A percentile compares a stretch with the other conserved stretches of the same genome.
Conservation (phyloP, 2,797 vertebrate species). For the Chaetodon trifasciatus region DNA sequence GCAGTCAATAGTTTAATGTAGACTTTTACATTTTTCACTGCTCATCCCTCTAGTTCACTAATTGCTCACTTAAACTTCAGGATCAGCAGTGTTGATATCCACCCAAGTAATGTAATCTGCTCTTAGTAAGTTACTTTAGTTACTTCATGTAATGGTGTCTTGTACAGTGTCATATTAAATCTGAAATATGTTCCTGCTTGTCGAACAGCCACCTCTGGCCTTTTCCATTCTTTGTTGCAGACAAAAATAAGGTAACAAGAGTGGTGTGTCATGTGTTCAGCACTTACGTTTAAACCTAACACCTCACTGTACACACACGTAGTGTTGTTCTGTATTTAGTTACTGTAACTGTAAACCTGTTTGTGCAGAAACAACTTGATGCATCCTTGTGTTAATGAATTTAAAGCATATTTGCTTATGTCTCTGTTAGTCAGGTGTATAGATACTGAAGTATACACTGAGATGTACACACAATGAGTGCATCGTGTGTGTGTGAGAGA, state of each 20-base stretch:
- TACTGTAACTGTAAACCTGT: slow-evolving; percentile 32
- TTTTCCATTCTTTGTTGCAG: not conserved
- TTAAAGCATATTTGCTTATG: not conserved
- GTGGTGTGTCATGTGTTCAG: not conserved
- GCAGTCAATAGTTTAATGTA: slow-evolving; percentile 5
- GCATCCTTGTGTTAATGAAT: not conserved
- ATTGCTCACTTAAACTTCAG: not conserved
- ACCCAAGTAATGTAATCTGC: slow-evolving; percentile 15
- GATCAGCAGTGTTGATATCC: too few relatives aligned
- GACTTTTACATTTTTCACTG: not conserved
- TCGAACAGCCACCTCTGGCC: not conserved
- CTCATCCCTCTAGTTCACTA: too few relatives aligned
- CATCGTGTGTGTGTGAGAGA: not conserved
- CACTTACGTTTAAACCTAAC: slow-evolving; percentile 3
- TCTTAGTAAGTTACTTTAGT: not conserved
- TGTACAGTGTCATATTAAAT: slow-evolving; percentile 11
- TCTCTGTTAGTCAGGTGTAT: not conserved
- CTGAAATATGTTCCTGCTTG: slow-evolving; percentile 4
- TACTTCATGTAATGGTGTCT: not conserved
- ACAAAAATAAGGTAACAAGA: not conserved
- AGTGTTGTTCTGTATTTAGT: slow-evolving; percentile 35
- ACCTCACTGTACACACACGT: not conserved
- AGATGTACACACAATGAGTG: not conserved
- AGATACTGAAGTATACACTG: not conserved
- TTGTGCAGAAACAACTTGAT: not conserved